Conservation (phyloP, 1,140 invertebrate genomes). For the Sitodiplosis mosellana region DNA sequence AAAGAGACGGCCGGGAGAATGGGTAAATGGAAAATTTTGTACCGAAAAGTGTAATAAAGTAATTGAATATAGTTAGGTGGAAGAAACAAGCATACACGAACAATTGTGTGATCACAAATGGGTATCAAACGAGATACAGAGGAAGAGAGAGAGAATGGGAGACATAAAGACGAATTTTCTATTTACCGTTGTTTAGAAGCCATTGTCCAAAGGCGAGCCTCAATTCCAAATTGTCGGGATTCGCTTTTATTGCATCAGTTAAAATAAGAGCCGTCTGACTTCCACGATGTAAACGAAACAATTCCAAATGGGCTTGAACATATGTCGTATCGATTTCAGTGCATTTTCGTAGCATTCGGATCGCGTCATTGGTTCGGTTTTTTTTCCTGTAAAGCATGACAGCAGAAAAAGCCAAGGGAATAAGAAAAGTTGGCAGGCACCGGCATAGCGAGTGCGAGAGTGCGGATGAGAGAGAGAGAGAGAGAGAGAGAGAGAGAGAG, state of each 20-base stretch:
- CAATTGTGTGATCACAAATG: too few species aligned
- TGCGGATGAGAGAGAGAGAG: too few species aligned
- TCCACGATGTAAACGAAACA: slow-evolving; percentile 21
- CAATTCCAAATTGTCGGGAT: slow-evolving; percentile 11
- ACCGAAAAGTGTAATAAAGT: too few species aligned
- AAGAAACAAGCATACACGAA: too few species aligned
- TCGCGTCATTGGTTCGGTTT: slow-evolving; percentile 40
- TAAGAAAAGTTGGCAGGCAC: too few species aligned
- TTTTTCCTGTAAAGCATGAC: slow-evolving; percentile 33
- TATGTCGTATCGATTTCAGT: slow-evolving; percentile 42
- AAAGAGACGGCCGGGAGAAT: too few species aligned
- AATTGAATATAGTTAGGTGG: too few species aligned
- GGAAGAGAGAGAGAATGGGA: too few species aligned
- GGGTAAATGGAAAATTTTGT: too few species aligned
- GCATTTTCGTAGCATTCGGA: slow-evolving; percentile 46
- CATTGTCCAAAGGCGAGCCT: slow-evolving; percentile 3
- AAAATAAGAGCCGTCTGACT: neutral
- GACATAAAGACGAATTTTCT: neutral
- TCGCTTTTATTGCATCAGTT: slow-evolving; percentile 6
- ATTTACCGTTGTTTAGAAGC: slow-evolving; percentile 1
- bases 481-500: too few species aligned
- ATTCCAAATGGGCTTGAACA: slow-evolving; percentile 44
- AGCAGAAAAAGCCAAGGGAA: neutral
- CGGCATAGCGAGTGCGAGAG: too few species aligned
- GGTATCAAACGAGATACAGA: too few species aligned